Evolutionary conservation across 2,113 vertebrate genomes (phyloP), one percentile per base, ranked within the genome.

Genomic region (Chrysochloris asiatica): DNA sequence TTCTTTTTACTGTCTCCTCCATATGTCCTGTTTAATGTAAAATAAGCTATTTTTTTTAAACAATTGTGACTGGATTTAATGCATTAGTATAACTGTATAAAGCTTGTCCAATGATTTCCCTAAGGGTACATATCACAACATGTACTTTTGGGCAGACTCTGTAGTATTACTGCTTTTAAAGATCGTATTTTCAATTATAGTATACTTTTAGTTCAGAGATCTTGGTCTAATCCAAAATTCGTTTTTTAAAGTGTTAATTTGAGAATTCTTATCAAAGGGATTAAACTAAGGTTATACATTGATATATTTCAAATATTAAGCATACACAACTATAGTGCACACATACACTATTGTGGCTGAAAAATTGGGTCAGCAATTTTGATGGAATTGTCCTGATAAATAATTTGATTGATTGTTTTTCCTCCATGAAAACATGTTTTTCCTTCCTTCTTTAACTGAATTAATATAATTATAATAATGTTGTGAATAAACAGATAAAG

Each of bases 41-140:
- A 86, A 41, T 16, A 88, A 83, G 63, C 67, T 38, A 92, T 88
- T 93, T 91, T 71, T 50, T 71, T 87, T 90, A n/a, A 97, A 82
- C 48, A 84, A 41, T 61, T 85, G 78, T 50, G 84, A 65, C 22
- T 92, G 61, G 50, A 8, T 87, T 94, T 75, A 26, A 2, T 47
- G 56, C 67, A 95, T 83, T 92, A 93, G 8, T 79, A 2, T 1
- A 82, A 52, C 48, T 67, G 75, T 88, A 0, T 81, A 56, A 87
- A 88, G 28, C 45, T 65, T 54, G 75, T 86, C 61, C 65, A 94
- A 22, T 41, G 61, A 2, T 22, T 84, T 94, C 91, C 83, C 90
- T 61, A 38, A 92, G 89, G 95, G 8, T 28, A 19, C 45, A 56
- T 67, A 56, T 91, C 13, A 48, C 14, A 88, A 65, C 33, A 43